phyloP scores from a whole-genome alignment of 2,888 invertebrate species.

The Biston betularia region DNA sequence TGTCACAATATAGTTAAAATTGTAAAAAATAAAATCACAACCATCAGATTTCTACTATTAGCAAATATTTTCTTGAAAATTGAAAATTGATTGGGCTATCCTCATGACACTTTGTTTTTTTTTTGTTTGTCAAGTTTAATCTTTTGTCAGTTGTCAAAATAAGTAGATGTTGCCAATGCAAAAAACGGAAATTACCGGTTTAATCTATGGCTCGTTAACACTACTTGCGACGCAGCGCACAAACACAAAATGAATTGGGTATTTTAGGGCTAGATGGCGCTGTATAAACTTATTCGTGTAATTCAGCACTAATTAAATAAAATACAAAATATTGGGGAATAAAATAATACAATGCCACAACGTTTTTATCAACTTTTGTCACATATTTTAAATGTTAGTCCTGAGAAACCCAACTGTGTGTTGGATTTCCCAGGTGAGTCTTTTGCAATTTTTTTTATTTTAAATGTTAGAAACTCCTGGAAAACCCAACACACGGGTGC shows the following conservation, averaged over 20 bases:
- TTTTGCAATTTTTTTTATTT: no score
- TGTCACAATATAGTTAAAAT: slow-evolving; percentile 17
- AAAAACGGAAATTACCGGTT: slow-evolving; percentile 6
- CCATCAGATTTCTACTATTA: background rate
- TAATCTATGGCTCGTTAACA: background rate
- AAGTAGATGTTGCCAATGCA: background rate
- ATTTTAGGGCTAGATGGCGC: no score
- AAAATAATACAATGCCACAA: no score
- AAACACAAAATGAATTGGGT: background rate
- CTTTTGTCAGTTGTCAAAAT: background rate
- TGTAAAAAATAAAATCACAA: background rate
- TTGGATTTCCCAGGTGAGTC: no score
- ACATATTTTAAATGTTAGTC: no score
- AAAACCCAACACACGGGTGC: no score
- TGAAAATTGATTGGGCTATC: background rate
- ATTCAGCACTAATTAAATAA: no score
- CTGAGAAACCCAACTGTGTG: no score
- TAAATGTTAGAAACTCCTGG: no score
- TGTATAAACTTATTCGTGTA: no score
- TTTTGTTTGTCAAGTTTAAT: background rate
- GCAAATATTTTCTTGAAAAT: slow-evolving; percentile 5
- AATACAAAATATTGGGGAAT: no score
- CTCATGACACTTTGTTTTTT: slow-evolving; percentile 4
- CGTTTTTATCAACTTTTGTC: no score
- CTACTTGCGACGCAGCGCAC: background rate